Evolutionary conservation across 2,797 vertebrate genomes (phyloP).

Genomic region (Hemibagrus guttatus): DNA sequence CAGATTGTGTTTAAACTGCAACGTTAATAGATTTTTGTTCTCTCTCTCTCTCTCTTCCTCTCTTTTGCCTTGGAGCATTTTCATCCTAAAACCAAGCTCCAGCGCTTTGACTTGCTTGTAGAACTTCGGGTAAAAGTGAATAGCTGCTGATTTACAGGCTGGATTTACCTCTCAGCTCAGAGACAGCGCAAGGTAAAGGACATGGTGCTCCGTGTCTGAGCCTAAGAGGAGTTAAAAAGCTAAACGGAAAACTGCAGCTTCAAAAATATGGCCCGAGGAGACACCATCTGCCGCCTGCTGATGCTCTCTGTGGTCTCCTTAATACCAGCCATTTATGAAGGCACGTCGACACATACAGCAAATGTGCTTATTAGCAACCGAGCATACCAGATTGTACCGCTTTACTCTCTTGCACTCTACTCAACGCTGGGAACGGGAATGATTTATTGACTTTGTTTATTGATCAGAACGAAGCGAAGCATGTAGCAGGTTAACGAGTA

Average conservation of each 20-base stretch:
- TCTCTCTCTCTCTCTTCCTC: not conserved
- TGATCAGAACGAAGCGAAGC: conserved; percentile 22
- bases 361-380: conserved; percentile 19
- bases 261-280: conserved; percentile 44
- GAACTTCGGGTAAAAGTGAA: conserved; percentile 15
- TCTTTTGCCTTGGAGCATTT: conserved; percentile 8
- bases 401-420: not conserved
- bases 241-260: conserved; percentile 37
- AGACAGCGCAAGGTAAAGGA: conserved; percentile 5
- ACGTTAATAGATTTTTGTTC: conserved; percentile 36
- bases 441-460: conserved; percentile 22
- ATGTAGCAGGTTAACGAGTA: conserved; percentile 32
- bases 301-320: conserved; percentile 32
- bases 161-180: conserved; percentile 21
- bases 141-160: not conserved
- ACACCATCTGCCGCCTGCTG: conserved; percentile 42
- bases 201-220: not conserved
- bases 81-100: not conserved
- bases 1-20: conserved; percentile 30
- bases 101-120: not conserved
- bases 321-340: conserved; percentile 35
- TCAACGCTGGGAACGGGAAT: not conserved
- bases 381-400: conserved; percentile 1
- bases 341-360: conserved; percentile 8
- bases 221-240: conserved; percentile 33